Base-by-base conservation (phyloP, 1,140 invertebrate genomes). In the Pseudomyrmex cubaensis region DNA sequence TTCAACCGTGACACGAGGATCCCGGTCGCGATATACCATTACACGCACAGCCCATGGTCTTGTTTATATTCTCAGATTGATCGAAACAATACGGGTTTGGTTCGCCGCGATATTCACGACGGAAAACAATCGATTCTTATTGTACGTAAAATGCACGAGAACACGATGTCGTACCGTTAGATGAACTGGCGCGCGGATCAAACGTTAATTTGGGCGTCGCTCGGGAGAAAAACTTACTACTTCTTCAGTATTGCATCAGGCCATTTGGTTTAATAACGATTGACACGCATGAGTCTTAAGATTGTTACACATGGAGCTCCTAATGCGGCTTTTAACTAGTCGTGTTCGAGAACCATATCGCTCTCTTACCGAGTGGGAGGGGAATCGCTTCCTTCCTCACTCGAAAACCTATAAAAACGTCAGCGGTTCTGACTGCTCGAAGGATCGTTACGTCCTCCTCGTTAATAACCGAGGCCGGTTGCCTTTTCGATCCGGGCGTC, bases 401-500 rank as follows among this genome's bases (percentile, higher is more conserved):
- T 75, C 59, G 86, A 80, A 85, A 87, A 85, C 82, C 82, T 84
- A 89, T 90, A 91, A 88, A 86, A 90, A 88, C 85, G 62, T 84
- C 86, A 88, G 82, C 85, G 85, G 80, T 82, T 61, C 85, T 44
- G 66, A 76, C 75, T 59, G 80, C 85, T 86, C 85, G 85, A 89
- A 91, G 84, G 85, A 91, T 90, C 89, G 85, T 90, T 88, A 90
- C 80, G 84, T 86, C 72, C 85, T 88, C 75, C 74, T 86, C 61
- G 85, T 86, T 86, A 86, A 86, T 86, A 86, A 86, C 74, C 84
- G 72, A 62, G 63, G 70, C 84, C 54, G 74, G 67, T 57, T 84
- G 75, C 85, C 85, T 84, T 86, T 90, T 86, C 84, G 87, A 90
- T 90, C 80, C 54, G 66, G 10, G 75, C 69, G 86, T 88, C 86